These are phyloP conservation scores for Enteromius treurensis DNA, from an alignment of 2,797 vertebrate genomes.

Conservation along the genomic window DNA sequence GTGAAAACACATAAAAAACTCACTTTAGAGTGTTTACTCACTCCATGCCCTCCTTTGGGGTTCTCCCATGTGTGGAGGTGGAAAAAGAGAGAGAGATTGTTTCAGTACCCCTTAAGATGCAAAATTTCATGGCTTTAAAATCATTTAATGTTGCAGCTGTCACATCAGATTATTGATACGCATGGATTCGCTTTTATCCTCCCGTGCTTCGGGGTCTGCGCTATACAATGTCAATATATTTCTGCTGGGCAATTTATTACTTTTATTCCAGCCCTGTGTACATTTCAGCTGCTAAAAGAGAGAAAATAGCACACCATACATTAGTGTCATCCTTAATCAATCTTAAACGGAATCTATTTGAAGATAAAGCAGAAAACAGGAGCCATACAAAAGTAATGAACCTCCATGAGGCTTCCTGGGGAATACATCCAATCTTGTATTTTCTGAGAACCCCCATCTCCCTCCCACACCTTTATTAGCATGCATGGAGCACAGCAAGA, in stretches of 20 bases:
- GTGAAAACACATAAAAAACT: constrained; percentile 18
- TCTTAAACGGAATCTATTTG: constrained; percentile 59
- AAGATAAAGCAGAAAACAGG: constrained; percentile 54
- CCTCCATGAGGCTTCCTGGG: constrained; percentile 56
- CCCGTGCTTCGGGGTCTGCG: constrained; percentile 4
- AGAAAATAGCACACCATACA: constrained; percentile 56
- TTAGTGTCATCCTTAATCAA: constrained; percentile 61
- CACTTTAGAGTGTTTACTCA: constrained; percentile 21
- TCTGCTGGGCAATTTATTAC: constrained; percentile 52
- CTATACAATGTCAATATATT: constrained; percentile 47
- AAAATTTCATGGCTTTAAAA: constrained; percentile 44
- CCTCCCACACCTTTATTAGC: constrained; percentile 61
- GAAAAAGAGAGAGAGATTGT: constrained; percentile 5
- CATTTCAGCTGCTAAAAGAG: constrained; percentile 47
- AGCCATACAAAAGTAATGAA: constrained; percentile 59
- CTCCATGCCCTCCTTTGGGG: constrained; percentile 6
- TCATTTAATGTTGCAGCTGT: constrained; percentile 47
- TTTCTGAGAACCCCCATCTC: constrained; percentile 46
- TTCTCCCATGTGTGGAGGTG: constrained; percentile 11
- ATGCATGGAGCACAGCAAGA: constrained; percentile 53
- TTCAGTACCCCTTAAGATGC: constrained; percentile 32
- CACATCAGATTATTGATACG: constrained; percentile 47
- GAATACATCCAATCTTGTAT: constrained; percentile 62
- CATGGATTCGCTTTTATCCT: constrained; percentile 31
- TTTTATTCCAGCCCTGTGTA: constrained; percentile 45